These are phyloP conservation scores for Teinopalpus imperialis DNA, from an alignment of 2,888 invertebrate species.

Conservation along the genomic window DNA sequence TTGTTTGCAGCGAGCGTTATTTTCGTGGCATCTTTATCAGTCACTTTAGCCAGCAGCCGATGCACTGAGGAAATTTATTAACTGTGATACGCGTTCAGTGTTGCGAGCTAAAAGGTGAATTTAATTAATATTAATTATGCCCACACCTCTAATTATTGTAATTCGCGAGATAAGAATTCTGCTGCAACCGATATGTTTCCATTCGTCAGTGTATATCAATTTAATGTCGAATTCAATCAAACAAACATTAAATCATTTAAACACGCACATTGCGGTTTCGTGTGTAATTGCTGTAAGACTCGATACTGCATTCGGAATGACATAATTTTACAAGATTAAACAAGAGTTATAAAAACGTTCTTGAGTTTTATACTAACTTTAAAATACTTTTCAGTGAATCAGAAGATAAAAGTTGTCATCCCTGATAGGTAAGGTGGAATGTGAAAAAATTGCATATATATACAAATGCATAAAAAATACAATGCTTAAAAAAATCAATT, in stretches of 20 bases:
- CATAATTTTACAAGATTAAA: conserved; percentile 1
- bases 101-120: conserved; percentile 77
- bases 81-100: conserved; percentile 80
- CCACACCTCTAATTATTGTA: conserved; percentile 81
- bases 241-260: conserved; percentile 14
- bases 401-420: too few species aligned
- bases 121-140: conserved; percentile 81
- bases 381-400: too few species aligned
- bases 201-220: conserved; percentile 40
- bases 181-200: conserved; percentile 37
- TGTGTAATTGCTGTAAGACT: conserved; percentile 2
- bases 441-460: too few species aligned
- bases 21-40: conserved; percentile 71
- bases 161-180: conserved; percentile 65
- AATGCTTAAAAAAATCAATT: too few species aligned
- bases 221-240: conserved; percentile 24
- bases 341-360: not conserved
- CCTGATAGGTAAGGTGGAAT: too few species aligned
- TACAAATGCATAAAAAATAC: too few species aligned
- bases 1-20: conserved; percentile 29
- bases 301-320: not conserved
- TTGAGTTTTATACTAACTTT: too few species aligned
- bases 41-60: conserved; percentile 60
- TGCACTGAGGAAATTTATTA: conserved; percentile 77
- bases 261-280: conserved; percentile 6